Percentiles rank a stretch among this genome's conserved stretches.
Conservation (phyloP, 2,113 vertebrate species). For the Clinocottus analis region DNA sequence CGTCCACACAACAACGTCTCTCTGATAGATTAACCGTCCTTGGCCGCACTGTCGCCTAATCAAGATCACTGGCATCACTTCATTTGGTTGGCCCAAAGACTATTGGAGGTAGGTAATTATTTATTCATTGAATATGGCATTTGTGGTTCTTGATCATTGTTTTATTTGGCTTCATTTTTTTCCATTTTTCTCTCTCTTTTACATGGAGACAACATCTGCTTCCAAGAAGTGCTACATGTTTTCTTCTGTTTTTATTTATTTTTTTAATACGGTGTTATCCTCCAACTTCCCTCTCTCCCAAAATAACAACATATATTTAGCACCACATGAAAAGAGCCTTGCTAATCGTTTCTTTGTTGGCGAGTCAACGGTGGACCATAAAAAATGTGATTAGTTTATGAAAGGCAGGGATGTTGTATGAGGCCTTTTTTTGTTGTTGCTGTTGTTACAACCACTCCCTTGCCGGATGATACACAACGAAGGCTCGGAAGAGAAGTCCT, state of each 20-base stretch:
- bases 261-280: constrained; percentile 8
- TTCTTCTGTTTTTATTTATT: neutral
- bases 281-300: neutral
- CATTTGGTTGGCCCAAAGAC: constrained; percentile 5
- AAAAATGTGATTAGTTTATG: constrained; percentile 39
- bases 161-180: neutral
- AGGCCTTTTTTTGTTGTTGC: constrained; percentile 23
- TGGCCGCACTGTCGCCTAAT: constrained; percentile 34
- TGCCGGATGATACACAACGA: neutral
- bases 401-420: constrained; percentile 40
- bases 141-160: neutral
- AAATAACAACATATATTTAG: constrained; percentile 32
- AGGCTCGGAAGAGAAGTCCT: neutral
- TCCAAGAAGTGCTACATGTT: neutral
- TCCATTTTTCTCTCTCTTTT: neutral
- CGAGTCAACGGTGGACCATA: constrained; percentile 31
- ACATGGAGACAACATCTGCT: neutral
- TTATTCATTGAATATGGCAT: constrained; percentile 10
- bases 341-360: constrained; percentile 37
- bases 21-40: constrained; percentile 36
- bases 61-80: constrained; percentile 5
- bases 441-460: constrained; percentile 33
- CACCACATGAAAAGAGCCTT: constrained; percentile 17
- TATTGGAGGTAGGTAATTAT: constrained; percentile 9
- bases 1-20: neutral